Base-by-base conservation (phyloP, 2,888 invertebrate species). In the Willowsia nigromaculata region DNA sequence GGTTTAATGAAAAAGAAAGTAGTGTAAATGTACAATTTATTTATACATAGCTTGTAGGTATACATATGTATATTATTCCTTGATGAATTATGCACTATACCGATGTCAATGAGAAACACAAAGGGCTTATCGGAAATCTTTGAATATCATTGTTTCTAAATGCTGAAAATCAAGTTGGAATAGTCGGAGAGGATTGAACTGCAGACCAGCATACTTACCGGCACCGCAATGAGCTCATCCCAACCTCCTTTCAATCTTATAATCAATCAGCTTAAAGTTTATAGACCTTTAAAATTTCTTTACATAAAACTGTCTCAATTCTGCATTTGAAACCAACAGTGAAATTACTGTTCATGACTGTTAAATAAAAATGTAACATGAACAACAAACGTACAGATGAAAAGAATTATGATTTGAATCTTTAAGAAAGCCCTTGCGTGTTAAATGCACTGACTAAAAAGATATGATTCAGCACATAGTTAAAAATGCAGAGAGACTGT, bases 321-420 rank as follows among this genome's bases (percentile, higher is more conserved):
- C 56, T 37, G 33, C 56, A 56, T 53, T 74, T 56, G 33, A 78
- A 53, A 56, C 56, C 53, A 78, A 56, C 78, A 78, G 78, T 56
- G 78, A 78, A 78, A 78, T 78, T 56, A 22, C n/a, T 53, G n/a
- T 56, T 74, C 30, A 68, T 18, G 37, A 6, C 9, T 37, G 65
- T 68, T 68, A 18, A 33, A n/a, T 11, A 68, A 68, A 65, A 68
- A 68, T 68, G 65, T 68, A 37, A 37, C 7, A 30, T 68, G 0
- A 18, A 33, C 30, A 7, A 15, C 4, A 13, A 18, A 37, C 33
- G 11, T 5, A 37, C 40, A 25, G 15, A 47, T n/a, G 30, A 50
- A 47, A 43, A 18, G 6, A 27, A 47, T 71, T 71, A 3, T 25
- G 13, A 2, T 25, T 25, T 47, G 59, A 62, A 62, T 30, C 59